Base-by-base conservation (phyloP, 2,797 vertebrate species). In the Fistularia commersonii region DNA sequence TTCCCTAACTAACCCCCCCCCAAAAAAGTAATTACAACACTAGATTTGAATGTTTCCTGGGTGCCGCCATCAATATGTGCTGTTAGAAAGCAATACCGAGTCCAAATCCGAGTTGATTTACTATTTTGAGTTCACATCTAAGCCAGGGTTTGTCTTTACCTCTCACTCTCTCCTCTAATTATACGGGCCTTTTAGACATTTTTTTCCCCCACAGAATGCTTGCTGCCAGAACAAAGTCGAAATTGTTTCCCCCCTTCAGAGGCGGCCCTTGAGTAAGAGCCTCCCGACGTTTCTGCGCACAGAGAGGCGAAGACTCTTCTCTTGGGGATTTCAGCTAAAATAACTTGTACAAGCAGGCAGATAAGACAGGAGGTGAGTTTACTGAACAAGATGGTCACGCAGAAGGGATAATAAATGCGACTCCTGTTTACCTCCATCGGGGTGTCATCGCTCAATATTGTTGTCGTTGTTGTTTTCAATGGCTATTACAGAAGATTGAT, bases 391-490 rank as follows among this genome's bases (percentile, higher is more conserved):
- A 61, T 13, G 57, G 64, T 53, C 48, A n/a, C 31, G 39, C 37
- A 39, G 73, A 72, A 41, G 80, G 82, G 89, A 90, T 90, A 91
- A 91, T 84, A 86, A 90, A 81, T 79, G 83, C 82, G 84, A 90
- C 88, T 89, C 81, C 85, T 87, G 86, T 85, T 90, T 83, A 87
- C 86, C 77, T 76, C 82, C 86, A 89, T 88, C 90, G 67, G 77
- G 76, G 89, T 89, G 85, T 64, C 64, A 81, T 83, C 81, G 49
- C 75, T 88, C 23, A 23, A 23, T 23, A 4, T 23, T 23, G 23
- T 23, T 2, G 23, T 23, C 23, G 4, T 23, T 23, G 23, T 23
- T 23, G 23, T 23, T 23, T 23, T 23, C 23, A 23, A 23, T 23
- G 23, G 23, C 23, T 2, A 23, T 23, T 23, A 23, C 23, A 23